Evolutionary conservation across 2,113 vertebrate genomes (phyloP).

Genomic region (Crypturellus undulatus): DNA sequence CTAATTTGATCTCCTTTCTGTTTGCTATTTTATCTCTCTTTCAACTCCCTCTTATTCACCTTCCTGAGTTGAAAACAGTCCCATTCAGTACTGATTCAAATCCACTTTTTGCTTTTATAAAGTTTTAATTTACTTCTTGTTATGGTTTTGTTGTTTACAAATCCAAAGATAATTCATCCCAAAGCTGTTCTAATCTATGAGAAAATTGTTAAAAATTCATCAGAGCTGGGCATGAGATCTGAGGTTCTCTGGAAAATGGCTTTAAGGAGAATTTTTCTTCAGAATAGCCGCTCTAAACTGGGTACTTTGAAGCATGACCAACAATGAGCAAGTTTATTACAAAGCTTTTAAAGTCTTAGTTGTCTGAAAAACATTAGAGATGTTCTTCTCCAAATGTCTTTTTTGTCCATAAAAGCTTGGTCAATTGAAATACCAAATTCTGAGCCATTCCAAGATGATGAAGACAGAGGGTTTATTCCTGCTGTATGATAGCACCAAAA

Average conservation of each 20-base stretch:
- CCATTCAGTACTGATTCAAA: constrained; percentile 36
- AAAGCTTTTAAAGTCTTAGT: background rate
- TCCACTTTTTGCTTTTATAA: constrained; percentile 51
- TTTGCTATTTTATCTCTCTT: background rate
- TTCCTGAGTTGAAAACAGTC: background rate
- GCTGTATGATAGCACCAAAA: background rate
- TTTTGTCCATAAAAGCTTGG: background rate
- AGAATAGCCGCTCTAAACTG: background rate
- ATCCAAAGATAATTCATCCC: constrained; percentile 51
- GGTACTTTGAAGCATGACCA: background rate
- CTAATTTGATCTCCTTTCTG: background rate
- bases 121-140: constrained; percentile 60
- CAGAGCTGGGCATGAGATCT: background rate
- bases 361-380: background rate
- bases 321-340: constrained; percentile 33
- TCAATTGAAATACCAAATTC: background rate
- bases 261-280: constrained; percentile 1
- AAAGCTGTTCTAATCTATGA: background rate
- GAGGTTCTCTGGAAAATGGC: constrained; percentile 12
- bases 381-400: background rate
- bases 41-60: background rate
- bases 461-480: background rate
- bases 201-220: constrained; percentile 56
- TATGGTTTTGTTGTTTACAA: constrained; percentile 41
- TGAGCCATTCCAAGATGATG: background rate